Evolutionary conservation across 2,797 vertebrate genomes (phyloP), one percentile per base, ranked within the genome.

Genomic region (Miichthys miiuy): DNA sequence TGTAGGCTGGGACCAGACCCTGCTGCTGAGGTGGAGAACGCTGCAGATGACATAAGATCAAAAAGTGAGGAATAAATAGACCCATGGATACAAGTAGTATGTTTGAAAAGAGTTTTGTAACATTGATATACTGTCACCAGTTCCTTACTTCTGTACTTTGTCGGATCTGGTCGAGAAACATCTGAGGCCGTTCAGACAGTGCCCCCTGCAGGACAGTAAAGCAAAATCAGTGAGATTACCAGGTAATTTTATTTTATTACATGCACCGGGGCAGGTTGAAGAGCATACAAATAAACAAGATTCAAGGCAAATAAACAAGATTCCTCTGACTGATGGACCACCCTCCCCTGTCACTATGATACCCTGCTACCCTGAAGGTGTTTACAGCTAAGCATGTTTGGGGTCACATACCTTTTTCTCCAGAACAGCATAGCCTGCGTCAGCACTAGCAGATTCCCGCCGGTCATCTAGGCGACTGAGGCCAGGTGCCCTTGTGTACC

Each of bases 351-450:
- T 21, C 13, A 34, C 41, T 7, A 13, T 46, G 14, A 64, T 47
- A 20, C 6, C 11, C 3, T 60, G 41, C 0, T 48, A 7, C 11
- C 2, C 10, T 0, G 1, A 65, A 25, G 34, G 21, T 25, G 30
- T 57, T 57, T 34, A 60, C 2, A 60, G 47, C 9, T 42, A 9
- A 18, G 18, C 14, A 27, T 14, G 1, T 4, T 23, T 54, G 55
- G 25, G 1, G 38, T 61, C 30, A 63, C 8, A 0, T 21, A 97
- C 97, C 96, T 97, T 97, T 87, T 97, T 98, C 93, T 98, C 97
- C 4, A 98, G 92, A 68, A 98, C 97, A 81, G 97, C 97, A 7
- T 97, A 98, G 80, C 97, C 97, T 0, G 97, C 97, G 11, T 98
- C 97, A 5, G 97, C 97, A 1, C 97, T 97, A 18, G 97, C 97